Conservation (phyloP, 1,140 invertebrate genomes). For the Drosophila burlai region DNA sequence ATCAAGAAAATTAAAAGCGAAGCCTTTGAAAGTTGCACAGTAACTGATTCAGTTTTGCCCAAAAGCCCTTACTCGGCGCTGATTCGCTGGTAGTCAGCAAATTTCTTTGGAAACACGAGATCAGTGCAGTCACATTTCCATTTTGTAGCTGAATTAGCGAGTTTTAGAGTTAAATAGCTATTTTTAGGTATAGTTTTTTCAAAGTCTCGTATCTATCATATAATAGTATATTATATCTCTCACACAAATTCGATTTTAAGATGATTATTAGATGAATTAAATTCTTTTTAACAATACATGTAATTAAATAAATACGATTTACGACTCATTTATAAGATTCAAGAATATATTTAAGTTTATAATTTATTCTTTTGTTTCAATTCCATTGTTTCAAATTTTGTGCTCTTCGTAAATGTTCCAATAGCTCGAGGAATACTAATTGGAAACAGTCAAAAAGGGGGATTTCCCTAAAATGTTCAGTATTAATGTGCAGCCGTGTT, state of each 20-base stretch:
- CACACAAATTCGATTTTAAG: neutral
- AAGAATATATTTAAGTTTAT: no score
- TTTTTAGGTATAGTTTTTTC: neutral
- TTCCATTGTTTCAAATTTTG: neutral
- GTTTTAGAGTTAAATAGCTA: neutral
- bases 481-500: neutral
- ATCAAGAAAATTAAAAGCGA: neutral
- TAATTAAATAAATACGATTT: no score
- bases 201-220: neutral
- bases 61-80: no score
- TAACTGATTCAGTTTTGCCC: neutral
- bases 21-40: neutral
- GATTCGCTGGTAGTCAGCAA: neutral
- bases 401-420: neutral
- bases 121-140: neutral
- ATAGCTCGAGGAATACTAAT: neutral
- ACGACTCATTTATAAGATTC: no score
- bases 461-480: neutral
- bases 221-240: neutral
- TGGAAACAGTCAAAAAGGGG: neutral
- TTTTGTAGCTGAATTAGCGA: neutral
- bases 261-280: neutral
- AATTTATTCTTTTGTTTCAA: neutral
- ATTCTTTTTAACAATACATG: no score
- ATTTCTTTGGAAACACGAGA: neutral